Evolutionary conservation across 2,888 invertebrate species (phyloP).

Genomic region (Myopa testacea): DNA sequence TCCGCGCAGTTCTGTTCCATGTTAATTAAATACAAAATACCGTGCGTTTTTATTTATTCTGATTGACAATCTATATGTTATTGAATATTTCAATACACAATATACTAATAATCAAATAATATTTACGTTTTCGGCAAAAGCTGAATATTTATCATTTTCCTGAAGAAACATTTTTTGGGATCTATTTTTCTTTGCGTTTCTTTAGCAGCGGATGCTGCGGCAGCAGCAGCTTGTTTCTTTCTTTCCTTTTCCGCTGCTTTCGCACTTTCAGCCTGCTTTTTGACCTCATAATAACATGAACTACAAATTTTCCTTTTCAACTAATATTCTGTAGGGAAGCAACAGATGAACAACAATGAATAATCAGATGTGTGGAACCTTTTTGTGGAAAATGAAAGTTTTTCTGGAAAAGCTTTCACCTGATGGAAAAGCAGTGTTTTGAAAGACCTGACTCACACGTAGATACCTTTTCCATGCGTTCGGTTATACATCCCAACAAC

Average conservation of each 20-base stretch:
- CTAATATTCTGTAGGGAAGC: not conserved
- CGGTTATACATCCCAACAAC: slow-evolving; percentile 48
- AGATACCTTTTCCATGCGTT: slow-evolving; percentile 56
- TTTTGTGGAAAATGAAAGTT: not conserved
- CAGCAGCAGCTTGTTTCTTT: slow-evolving; percentile 81
- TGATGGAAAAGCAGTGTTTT: slow-evolving; percentile 39
- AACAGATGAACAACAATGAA: slow-evolving; percentile 11
- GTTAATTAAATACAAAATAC: too few species aligned
- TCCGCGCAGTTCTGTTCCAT: too few species aligned
- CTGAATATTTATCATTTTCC: slow-evolving; percentile 91
- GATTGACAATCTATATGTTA: too few species aligned
- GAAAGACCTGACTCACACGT: slow-evolving; percentile 53
- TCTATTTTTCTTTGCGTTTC: slow-evolving; percentile 86
- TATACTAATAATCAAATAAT: not conserved
- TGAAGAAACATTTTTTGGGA: slow-evolving; percentile 87
- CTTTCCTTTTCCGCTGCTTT: slow-evolving; percentile 85
- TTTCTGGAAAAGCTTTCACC: slow-evolving; percentile 18
- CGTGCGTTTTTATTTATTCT: too few species aligned
- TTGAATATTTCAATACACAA: not conserved
- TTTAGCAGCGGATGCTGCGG: slow-evolving; percentile 80
- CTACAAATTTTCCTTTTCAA: too few species aligned
- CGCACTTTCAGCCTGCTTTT: slow-evolving; percentile 79
- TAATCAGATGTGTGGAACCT: not conserved
- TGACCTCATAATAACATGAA: slow-evolving; percentile 73
- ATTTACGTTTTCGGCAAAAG: slow-evolving; percentile 88